Conservation (phyloP, 2,888 invertebrate genomes). For the Mongoloraphidia duomilia region DNA sequence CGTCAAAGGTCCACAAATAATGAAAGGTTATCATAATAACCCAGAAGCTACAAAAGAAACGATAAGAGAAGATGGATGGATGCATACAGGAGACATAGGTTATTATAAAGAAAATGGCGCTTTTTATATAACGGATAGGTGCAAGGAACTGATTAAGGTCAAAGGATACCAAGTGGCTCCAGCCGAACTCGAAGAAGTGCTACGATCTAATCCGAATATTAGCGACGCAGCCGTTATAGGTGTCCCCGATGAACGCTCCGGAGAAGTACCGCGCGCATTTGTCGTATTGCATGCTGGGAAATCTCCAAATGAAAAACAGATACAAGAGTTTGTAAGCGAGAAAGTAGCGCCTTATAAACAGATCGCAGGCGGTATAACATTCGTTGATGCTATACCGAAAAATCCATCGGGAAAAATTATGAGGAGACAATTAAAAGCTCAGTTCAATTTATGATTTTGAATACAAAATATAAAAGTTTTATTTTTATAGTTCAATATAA, state of each 20-base stretch:
- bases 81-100: conserved; percentile 54
- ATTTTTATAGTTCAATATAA: no score
- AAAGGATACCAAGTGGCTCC: conserved; percentile 70
- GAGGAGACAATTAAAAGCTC: conserved; percentile 38
- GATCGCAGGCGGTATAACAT: conserved; percentile 48
- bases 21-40: conserved; percentile 60
- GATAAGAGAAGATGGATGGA: conserved; percentile 52
- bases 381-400: conserved; percentile 57
- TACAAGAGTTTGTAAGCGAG: conserved; percentile 40
- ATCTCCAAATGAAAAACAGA: conserved; percentile 14
- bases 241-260: conserved; percentile 46
- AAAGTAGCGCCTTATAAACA: conserved; percentile 66
- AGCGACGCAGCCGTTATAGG: conserved; percentile 75
- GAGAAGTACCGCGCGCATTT: conserved; percentile 65
- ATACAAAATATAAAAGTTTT: no score
- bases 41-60: conserved; percentile 51
- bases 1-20: conserved; percentile 60
- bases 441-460: conserved; percentile 1
- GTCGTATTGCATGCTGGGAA: conserved; percentile 39
- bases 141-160: conserved; percentile 62
- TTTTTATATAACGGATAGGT: conserved; percentile 52
- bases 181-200: conserved; percentile 66
- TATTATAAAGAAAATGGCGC: conserved; percentile 43
- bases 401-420: conserved; percentile 66
- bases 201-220: conserved; percentile 58